A percentile compares a stretch with the other conserved stretches of the same genome.
Evolutionary conservation across 2,888 invertebrate species (phyloP).

Genomic region (Amaurobius ferox): DNA sequence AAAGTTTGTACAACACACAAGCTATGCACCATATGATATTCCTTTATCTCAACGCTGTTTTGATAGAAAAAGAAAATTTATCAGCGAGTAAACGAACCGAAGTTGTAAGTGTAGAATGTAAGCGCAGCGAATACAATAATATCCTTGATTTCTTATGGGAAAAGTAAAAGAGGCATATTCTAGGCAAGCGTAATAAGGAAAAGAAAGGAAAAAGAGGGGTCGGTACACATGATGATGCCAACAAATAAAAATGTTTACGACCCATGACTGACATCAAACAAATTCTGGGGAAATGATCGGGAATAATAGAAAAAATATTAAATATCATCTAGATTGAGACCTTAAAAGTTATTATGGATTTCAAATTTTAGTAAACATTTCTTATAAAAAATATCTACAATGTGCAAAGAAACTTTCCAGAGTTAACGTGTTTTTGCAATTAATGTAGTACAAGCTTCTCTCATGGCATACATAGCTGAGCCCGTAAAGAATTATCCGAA

Average conservation of each 20-base stretch:
- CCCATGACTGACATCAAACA: slow-evolving; percentile 36
- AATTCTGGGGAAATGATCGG: slow-evolving; percentile 52
- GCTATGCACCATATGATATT: no score
- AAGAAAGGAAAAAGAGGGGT: slow-evolving; percentile 20
- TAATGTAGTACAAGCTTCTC: no score
- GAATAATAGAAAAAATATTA: slow-evolving; percentile 9
- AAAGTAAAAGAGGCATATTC: slow-evolving; percentile 42
- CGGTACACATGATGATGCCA: slow-evolving; percentile 39
- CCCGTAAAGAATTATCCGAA: no score
- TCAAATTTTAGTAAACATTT: no score
- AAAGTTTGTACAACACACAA: no score
- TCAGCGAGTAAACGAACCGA: not conserved
- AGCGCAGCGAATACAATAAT: slow-evolving; percentile 51
- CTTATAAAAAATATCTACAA: no score
- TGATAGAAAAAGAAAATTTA: not conserved
- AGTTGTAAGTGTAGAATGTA: not conserved
- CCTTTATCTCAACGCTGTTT: no score
- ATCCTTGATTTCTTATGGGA: slow-evolving; percentile 69
- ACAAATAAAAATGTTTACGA: slow-evolving; percentile 59
- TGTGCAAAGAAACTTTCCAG: no score
- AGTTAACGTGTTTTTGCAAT: no score
- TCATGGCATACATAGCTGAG: no score
- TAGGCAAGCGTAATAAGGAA: slow-evolving; percentile 1
- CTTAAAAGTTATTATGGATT: no score
- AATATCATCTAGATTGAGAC: no score